A percentile compares a stretch with the other conserved stretches of the same genome.
phyloP scores from a whole-genome alignment of 2,113 vertebrate genomes.

The Struthidea cinerea region DNA sequence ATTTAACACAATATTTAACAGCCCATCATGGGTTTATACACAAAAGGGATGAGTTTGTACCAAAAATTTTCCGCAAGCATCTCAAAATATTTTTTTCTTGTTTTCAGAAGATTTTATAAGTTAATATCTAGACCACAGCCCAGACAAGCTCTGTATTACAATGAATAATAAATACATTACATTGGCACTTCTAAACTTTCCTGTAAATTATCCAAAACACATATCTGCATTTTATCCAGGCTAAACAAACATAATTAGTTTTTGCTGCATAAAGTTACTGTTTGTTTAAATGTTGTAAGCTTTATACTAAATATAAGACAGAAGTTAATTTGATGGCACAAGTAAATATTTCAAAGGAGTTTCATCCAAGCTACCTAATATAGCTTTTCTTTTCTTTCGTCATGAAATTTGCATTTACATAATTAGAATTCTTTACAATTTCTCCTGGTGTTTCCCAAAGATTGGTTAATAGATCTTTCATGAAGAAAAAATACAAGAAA shows the following conservation, averaged over 20 bases:
- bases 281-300: constrained; percentile 70
- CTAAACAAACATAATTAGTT: constrained; percentile 68
- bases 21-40: not conserved
- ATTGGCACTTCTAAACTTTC: constrained; percentile 20
- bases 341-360: constrained; percentile 57
- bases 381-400: not conserved
- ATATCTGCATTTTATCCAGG: not conserved
- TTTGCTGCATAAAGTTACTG: constrained; percentile 55
- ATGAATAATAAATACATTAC: constrained; percentile 38
- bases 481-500: not conserved
- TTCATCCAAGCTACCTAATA: constrained; percentile 27
- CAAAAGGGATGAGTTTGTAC: not conserved
- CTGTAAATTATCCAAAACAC: constrained; percentile 46
- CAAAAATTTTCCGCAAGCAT: not conserved
- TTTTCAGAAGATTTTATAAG: not conserved
- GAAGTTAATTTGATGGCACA: constrained; percentile 64
- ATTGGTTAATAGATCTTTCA: not conserved
- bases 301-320: constrained; percentile 41
- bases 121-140: not conserved
- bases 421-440: constrained; percentile 14
- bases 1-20: not conserved
- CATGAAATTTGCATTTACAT: constrained; percentile 40
- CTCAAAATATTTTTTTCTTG: not conserved
- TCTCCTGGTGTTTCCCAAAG: constrained; percentile 17
- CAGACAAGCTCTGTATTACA: not conserved